These are phyloP conservation scores for Electrona antarctica DNA, from an alignment of 2,113 vertebrate species.

Conservation along the genomic window DNA sequence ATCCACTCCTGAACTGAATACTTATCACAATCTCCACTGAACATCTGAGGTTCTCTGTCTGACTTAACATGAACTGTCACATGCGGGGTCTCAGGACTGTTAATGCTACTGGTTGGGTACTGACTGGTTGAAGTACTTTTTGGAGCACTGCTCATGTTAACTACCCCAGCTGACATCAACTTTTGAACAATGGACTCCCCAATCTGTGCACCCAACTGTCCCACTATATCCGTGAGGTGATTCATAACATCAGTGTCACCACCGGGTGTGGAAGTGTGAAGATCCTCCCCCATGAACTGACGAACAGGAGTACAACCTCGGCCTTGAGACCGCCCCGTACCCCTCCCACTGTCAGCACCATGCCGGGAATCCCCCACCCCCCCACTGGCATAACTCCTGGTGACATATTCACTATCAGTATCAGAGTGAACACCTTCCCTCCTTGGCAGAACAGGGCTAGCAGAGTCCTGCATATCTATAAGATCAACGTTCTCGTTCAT, in stretches of 20 bases:
- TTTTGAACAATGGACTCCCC: conserved; percentile 24
- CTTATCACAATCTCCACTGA: too few species aligned
- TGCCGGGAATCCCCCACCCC: conserved; percentile 18
- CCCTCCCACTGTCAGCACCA: conserved; percentile 23
- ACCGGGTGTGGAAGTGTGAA: conserved; percentile 16
- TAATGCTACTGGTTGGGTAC: too few species aligned
- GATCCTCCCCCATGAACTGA: conserved; percentile 13
- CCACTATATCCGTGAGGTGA: conserved; percentile 20
- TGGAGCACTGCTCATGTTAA: background rate
- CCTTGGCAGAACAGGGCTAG: conserved; percentile 2
- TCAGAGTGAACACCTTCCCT: background rate
- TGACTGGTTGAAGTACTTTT: background rate
- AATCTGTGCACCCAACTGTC: conserved; percentile 30
- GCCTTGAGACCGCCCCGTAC: too few species aligned
- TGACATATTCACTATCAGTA: too few species aligned
- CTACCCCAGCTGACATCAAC: conserved; percentile 22
- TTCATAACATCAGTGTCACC: background rate
- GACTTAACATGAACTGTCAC: too few species aligned
- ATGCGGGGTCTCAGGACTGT: too few species aligned
- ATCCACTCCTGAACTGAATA: too few species aligned
- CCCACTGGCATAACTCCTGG: background rate
- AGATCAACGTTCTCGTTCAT: background rate
- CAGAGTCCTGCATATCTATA: background rate
- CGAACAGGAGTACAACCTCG: too few species aligned
- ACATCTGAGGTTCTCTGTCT: too few species aligned